Evolutionary conservation across 2,113 vertebrate species (phyloP).

Genomic region (Hydrolagus affinis): DNA sequence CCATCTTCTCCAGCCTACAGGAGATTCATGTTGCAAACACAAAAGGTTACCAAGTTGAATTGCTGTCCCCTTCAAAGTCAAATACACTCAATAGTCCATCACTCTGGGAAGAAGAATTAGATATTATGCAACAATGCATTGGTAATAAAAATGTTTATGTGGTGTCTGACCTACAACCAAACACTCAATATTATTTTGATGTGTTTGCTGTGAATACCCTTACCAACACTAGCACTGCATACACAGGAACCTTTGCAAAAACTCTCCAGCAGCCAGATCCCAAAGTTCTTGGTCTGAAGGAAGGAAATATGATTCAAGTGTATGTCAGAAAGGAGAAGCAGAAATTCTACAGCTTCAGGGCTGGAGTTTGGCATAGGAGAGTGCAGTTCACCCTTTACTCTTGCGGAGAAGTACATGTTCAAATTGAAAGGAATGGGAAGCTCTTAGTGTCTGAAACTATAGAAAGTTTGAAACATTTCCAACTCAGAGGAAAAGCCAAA

Average conservation of each 20-base stretch:
- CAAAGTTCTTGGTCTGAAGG: conserved; percentile 55
- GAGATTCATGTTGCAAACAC: conserved; percentile 46
- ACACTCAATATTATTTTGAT: conserved; percentile 74
- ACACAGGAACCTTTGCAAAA: conserved; percentile 62
- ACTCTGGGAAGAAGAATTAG: conserved; percentile 41
- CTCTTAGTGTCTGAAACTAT: conserved; percentile 56
- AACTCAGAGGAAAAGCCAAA: conserved; percentile 64
- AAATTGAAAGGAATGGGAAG: conserved; percentile 58
- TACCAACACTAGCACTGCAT: conserved; percentile 64
- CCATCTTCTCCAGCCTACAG: conserved; percentile 34
- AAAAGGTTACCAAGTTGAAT: conserved; percentile 40
- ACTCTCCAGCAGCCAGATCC: conserved; percentile 66
- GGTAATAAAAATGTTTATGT: conserved; percentile 70
- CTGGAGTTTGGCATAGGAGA: conserved; percentile 63
- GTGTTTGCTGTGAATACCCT: conserved; percentile 68
- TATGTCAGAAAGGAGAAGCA: conserved; percentile 43
- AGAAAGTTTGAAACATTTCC: conserved; percentile 62
- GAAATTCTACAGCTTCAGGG: conserved; percentile 60
- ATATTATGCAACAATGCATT: conserved; percentile 61
- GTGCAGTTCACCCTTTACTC: conserved; percentile 71
- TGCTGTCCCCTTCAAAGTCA: conserved; percentile 45
- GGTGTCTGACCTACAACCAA: conserved; percentile 63
- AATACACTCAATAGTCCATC: conserved; percentile 43
- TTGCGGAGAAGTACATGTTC: conserved; percentile 62
- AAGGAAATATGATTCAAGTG: conserved; percentile 67